Evolutionary conservation across 2,797 vertebrate genomes (phyloP).

Genomic region (Lagodon rhomboides): DNA sequence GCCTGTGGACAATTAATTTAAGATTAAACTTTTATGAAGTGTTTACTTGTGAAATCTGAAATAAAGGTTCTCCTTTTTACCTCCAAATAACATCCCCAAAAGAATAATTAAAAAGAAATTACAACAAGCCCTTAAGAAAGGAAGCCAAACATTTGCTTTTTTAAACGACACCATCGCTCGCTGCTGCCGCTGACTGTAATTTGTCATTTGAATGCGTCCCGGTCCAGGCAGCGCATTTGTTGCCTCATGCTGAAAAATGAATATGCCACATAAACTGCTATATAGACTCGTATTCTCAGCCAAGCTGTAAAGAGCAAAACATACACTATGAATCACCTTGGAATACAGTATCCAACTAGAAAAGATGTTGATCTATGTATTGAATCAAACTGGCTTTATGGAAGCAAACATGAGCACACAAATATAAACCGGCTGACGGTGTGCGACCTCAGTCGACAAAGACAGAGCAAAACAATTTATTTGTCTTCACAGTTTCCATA

Average conservation of each 20-base stretch:
- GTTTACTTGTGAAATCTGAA: background rate
- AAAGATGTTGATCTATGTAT: constrained; percentile 6
- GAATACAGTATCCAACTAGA: background rate
- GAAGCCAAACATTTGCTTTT: background rate
- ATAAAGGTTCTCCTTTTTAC: background rate
- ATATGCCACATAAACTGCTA: background rate
- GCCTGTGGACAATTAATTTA: background rate
- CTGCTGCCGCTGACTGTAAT: too few relatives aligned
- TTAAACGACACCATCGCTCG: background rate
- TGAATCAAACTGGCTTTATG: constrained; percentile 5
- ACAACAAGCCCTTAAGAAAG: background rate
- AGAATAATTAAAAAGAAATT: background rate
- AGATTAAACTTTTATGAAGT: background rate
- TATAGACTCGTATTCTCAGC: background rate
- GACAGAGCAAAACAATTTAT: background rate
- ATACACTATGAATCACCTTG: constrained; percentile 5
- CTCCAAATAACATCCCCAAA: background rate
- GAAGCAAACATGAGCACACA: constrained; percentile 8
- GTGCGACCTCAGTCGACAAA: background rate
- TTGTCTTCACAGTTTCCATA: background rate
- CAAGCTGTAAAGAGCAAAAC: constrained; percentile 4
- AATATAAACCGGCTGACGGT: background rate
- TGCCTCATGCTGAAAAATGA: constrained; percentile 19
- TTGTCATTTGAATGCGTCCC: background rate
- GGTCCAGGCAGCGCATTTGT: constrained; percentile 8